Evolutionary conservation across 2,888 invertebrate species (phyloP).

Genomic region (Crepidodera aurea): DNA sequence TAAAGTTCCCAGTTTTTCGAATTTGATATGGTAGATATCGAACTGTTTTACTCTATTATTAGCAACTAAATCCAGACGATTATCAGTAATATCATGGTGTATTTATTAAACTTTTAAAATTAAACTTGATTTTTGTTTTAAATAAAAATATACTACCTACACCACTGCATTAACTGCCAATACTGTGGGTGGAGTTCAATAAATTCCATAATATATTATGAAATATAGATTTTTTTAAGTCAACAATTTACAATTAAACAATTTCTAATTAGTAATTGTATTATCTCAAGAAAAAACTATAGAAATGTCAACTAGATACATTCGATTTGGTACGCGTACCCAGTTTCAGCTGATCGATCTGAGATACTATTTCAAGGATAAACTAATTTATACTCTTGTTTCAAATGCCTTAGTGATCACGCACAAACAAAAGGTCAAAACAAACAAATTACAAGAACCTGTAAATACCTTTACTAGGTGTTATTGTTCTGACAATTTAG

Average conservation of each 20-base stretch:
- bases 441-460: not conserved
- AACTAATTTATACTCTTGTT: not conserved
- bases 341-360: not conserved
- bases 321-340: not conserved
- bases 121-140: too few relatives aligned
- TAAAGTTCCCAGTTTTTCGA: too few relatives aligned
- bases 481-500: too few relatives aligned
- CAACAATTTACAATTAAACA: not conserved
- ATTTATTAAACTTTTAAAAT: too few relatives aligned
- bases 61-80: too few relatives aligned
- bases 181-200: slow-evolving; percentile 5
- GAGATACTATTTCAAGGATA: not conserved
- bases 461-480: too few relatives aligned
- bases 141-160: too few relatives aligned
- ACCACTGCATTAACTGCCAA: too few relatives aligned
- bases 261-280: not conserved
- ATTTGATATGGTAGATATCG: too few relatives aligned
- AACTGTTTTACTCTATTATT: too few relatives aligned
- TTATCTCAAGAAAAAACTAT: not conserved
- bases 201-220: not conserved
- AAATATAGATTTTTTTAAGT: not conserved
- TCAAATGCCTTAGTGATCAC: not conserved
- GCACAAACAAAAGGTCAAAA: not conserved
- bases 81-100: too few relatives aligned
- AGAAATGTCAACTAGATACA: not conserved